These are phyloP conservation scores for Drosophila orosa DNA, from an alignment of 1,140 invertebrate species.

Conservation along the genomic window DNA sequence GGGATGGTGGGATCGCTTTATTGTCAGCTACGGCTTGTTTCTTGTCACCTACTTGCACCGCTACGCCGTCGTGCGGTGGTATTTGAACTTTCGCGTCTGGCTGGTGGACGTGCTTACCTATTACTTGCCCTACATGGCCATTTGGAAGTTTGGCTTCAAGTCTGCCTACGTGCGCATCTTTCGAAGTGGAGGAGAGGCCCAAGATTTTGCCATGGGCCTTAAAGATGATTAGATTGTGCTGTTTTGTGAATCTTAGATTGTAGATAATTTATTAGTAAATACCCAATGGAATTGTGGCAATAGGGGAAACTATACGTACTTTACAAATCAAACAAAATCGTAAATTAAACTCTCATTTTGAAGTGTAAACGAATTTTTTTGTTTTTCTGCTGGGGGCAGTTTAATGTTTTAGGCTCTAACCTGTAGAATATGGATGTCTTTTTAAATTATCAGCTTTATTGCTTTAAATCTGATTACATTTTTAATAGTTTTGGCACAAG, in stretches of 20 bases:
- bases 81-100: constrained; percentile 76
- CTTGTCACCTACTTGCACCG: constrained; percentile 74
- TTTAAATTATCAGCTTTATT: too few relatives aligned
- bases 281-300: background rate
- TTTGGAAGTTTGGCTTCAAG: constrained; percentile 74
- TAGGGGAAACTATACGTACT: background rate
- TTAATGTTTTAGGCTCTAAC: too few relatives aligned
- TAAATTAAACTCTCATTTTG: too few relatives aligned
- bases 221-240: constrained; percentile 56
- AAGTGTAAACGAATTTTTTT: too few relatives aligned
- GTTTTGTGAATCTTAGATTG: constrained; percentile 4
- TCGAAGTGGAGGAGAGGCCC: constrained; percentile 46
- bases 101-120: constrained; percentile 64
- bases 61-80: constrained; percentile 72
- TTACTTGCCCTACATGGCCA: constrained; percentile 80
- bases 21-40: constrained; percentile 70
- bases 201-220: constrained; percentile 58
- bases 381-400: too few relatives aligned
- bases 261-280: constrained; percentile 28
- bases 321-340: background rate
- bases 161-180: constrained; percentile 79
- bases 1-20: constrained; percentile 71
- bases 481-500: too few relatives aligned
- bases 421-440: too few relatives aligned
- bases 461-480: too few relatives aligned